Base-by-base conservation (phyloP, 1,140 invertebrate species). In the Drosophila punjabiensis region DNA sequence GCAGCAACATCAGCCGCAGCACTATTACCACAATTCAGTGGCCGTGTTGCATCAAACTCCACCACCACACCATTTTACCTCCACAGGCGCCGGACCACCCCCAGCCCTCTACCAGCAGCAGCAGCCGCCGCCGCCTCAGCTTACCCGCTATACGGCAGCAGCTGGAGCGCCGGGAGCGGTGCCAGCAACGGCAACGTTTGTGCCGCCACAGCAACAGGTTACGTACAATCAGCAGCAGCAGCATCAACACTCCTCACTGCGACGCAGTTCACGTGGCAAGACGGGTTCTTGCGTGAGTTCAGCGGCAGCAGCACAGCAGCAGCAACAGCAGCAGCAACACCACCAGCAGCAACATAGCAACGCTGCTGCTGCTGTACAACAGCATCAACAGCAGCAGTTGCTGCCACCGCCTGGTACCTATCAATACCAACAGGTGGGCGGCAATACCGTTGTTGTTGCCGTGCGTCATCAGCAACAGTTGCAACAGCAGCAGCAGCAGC, bases 261-360 rank as follows among this genome's bases (percentile, higher is more conserved):
- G 92, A 50, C 87, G 93, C 75, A 93, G 93, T 68, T 93, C 92
- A 86, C 88, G 93, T 80, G 75, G 93, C 91, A 93, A 93, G 80
- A 93, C 93, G 93, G 93, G 93, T 93, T 93, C 92, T 86, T 93
- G 92, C 78, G 92, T 93, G 76, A 93, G 92, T 76, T 90, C 92
- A 39, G 78, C 92, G 75, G 88, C 82, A 82, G 81, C 84, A 52
- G 89, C 79, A 81, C 88, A 87, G 79, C 88, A 91, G 56, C 84
- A 81, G 52, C 76, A 76, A 20, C 66, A 82, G 48, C 82, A 86
- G 24, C 82, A 86, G 50, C 50, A 50, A 52, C 83, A 74, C 18
- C 71, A 76, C 32, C 82, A 85, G 48, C 81, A 82, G 43, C 83
- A 82, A 55, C 82, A 83, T 45, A 67, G 79, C 79, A 69, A 53